Evolutionary conservation across 2,797 vertebrate species (phyloP), one percentile per base, ranked within the genome.

Genomic region (Sebastes minor): DNA sequence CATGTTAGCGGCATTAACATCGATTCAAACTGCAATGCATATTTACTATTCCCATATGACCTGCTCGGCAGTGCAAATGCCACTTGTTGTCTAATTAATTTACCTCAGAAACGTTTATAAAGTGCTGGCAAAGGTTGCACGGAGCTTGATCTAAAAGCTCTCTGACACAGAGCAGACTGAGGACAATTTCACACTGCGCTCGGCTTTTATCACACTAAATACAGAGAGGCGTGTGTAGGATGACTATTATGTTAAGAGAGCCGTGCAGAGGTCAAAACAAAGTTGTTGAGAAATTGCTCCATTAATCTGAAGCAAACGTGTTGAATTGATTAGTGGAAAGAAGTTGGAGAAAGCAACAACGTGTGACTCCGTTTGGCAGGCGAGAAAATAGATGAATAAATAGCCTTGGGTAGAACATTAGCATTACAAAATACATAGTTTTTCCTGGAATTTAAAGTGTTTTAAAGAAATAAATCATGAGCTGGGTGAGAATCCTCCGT

Each of bases 71-170:
- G 72, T 10, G 63, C 23, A 83, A 82, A 88, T 66, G 66, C 46
- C 64, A 80, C 69, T 81, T 23, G 86, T 70, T 71, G 72, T 86
- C 83, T 77, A 77, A 92, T 88, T 81, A 84, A 81, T 87, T 88
- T 77, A 78, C 53, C 72, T 55, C 56, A 14, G 46, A 57, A 69
- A 76, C 38, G 61, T 82, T 88, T 33, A 66, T 38, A 46, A 32
- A 75, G 80, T 49, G 64, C 68, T 27, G 3, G 11, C 60, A 87
- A 89, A 91, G 78, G 85, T 72, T 74, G 72, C 33, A 2, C 2
- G n/a, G 52, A 28, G 73, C 72, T 82, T 74, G 76, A 91, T 85
- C 64, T 82, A 68, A 85, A 89, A 76, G 65, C 64, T 79, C 61
- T 23, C 14, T 64, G 88, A 86, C 85, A 81, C 59, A 12, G 53